Evolutionary conservation across 2,888 invertebrate genomes (phyloP), one percentile per base, ranked within the genome.

Genomic region (Schrankia costaestrigalis): DNA sequence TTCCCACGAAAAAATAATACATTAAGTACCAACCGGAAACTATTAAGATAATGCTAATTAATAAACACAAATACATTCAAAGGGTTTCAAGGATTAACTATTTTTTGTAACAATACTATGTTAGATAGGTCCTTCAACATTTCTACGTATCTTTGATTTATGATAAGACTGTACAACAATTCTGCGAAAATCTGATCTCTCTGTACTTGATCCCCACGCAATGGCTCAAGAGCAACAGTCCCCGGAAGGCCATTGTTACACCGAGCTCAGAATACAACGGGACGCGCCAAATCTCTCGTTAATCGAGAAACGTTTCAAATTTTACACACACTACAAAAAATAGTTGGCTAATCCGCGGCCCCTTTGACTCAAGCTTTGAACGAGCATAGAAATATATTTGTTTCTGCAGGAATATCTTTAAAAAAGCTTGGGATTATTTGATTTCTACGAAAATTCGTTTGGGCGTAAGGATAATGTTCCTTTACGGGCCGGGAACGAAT

Each of bases 361-460:
- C 63, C 85, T 86, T 87, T 87, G 83, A 83, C 71, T 78, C 50
- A 52, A 46, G 52, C 65, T 52, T 61, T 52, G 58, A 61, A 60
- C 63, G 65, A 63, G 60, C 58, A 60, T 57, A 63, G 66, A 62
- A 61, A 62, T 62, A 75, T 78, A 73, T 80, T 84, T 82, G 83
- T 83, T 85, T 86, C 80, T 75, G 57, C 65, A 66, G 71, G 67
- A 56, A 68, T 66, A 64, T 66, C 63, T 67, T 71, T 77, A 77
- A 86, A 84, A 84, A 85, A 77, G 65, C 68, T 56, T 48, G 44
- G 75, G 85, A 80, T 87, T 84, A 85, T 79, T n/a, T 78, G 80
- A 80, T 80, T 86, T 87, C 87, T 71, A 46, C 57, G 87, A 84
- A 84, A 72, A 78, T 51, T 71, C 71, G 70, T 58, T 69, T 69